Evolutionary conservation across 2,113 vertebrate genomes (phyloP), one percentile per base, ranked within the genome.

Genomic region (Sander lucioperca): DNA sequence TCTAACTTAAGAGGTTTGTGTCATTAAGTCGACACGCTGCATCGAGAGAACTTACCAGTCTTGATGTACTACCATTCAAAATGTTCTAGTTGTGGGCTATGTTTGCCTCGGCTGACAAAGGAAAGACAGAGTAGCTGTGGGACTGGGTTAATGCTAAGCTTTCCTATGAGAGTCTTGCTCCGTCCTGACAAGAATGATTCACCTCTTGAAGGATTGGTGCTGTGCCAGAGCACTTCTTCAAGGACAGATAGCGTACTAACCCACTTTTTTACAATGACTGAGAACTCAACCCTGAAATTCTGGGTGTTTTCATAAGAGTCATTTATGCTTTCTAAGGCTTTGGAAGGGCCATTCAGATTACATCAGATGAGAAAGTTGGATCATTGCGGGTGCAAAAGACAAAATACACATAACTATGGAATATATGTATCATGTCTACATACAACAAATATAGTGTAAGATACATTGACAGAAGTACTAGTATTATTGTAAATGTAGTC

Each of bases 211-310:
- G 75, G 84, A 90, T 66, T 91, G 89, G 82, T 88, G 83, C 82
- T 61, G 74, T 58, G 85, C 90, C 86, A 89, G 77, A 89, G 79
- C 23, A 51, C 86, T 88, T 83, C 85, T 92, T 91, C 91, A 92
- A 91, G 92, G 91, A 90, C 85, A 89, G 91, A 91, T 86, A 91
- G 89, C n/a, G 79, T n/a, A 74, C 74, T 88, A 87, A 90, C 87
- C 86, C 68, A 84, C 71, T 43, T 43, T 88, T 80, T 80, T 76
- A 48, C 82, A 86, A 85, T 85, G 82, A 93, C 67, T 70, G 72
- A 86, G 79, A 82, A 68, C 67, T 83, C 65, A 83, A 74, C 63
- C 62, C 82, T 64, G 80, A 81, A 79, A 88, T 83, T 79, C 59
- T 50, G 64, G 43, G 68, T 82, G 58, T 75, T 86, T 89, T 81